A percentile compares a stretch with the other conserved stretches of the same genome.
These are phyloP conservation scores for Brachionus manjavacas DNA, from an alignment of 1,140 invertebrate genomes.

Conservation along the genomic window DNA sequence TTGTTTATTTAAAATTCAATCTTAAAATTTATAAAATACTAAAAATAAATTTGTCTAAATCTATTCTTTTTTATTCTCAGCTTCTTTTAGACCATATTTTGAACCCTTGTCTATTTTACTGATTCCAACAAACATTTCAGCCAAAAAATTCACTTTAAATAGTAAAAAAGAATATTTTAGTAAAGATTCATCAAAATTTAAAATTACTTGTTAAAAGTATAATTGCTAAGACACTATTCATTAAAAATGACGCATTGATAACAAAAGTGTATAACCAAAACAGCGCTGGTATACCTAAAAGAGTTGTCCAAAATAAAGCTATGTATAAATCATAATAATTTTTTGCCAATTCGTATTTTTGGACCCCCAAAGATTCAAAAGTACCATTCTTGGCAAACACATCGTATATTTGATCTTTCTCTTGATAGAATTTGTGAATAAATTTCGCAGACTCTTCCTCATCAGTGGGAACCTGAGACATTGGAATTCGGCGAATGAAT, in stretches of 20 bases:
- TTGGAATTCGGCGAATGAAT: conserved; percentile 65
- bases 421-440: conserved; percentile 72
- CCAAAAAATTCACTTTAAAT: not conserved
- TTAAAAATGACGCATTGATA: not conserved
- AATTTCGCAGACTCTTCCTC: conserved; percentile 73
- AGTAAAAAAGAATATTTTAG: too few relatives aligned
- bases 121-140: not conserved
- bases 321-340: conserved; percentile 51
- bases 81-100: conserved; percentile 26
- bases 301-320: conserved; percentile 49
- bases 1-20: not conserved
- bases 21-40: conserved; percentile 20
- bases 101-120: conserved; percentile 36
- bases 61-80: not conserved
- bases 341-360: conserved; percentile 46
- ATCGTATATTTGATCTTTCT: conserved; percentile 62
- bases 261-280: conserved; percentile 48
- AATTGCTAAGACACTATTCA: not conserved
- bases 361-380: conserved; percentile 48
- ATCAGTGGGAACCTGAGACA: conserved; percentile 72
- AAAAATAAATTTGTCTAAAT: not conserved
- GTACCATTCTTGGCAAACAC: conserved; percentile 49
- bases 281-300: conserved; percentile 50
- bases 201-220: conserved; percentile 1
- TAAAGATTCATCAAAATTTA: not conserved